Evolutionary conservation across 1,140 invertebrate species (phyloP).

Genomic region (Trypoxylus dichotomus): DNA sequence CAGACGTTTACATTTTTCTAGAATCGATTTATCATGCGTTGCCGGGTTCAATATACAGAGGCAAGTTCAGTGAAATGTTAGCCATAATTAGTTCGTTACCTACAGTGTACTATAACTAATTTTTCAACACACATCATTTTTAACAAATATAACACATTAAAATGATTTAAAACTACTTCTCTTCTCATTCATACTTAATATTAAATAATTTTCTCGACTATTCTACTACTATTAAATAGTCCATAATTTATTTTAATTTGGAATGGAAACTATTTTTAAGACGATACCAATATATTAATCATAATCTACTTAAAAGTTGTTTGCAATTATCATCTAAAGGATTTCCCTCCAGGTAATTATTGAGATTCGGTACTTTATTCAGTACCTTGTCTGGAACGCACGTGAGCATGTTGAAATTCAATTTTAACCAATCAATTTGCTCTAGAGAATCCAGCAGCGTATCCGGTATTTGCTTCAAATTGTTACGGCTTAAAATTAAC

Average conservation of each 20-base stretch:
- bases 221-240: too few species aligned
- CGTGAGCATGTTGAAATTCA: conserved; percentile 32
- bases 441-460: conserved; percentile 29
- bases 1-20: too few species aligned
- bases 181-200: too few species aligned
- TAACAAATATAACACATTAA: neutral
- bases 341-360: conserved; percentile 36
- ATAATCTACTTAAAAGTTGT: conserved; percentile 49
- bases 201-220: too few species aligned
- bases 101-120: too few species aligned
- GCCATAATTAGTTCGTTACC: too few species aligned
- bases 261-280: neutral
- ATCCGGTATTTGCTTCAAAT: conserved; percentile 29
- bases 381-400: conserved; percentile 35
- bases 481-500: conserved; percentile 48
- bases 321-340: conserved; percentile 43
- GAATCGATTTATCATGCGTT: too few species aligned
- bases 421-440: conserved; percentile 36
- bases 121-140: neutral
- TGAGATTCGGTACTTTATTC: conserved; percentile 33
- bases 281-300: neutral
- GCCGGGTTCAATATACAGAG: too few species aligned
- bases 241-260: too few species aligned
- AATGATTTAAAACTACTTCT: neutral
- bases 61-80: too few species aligned